Conservation (phyloP, 2,797 vertebrate genomes). For the Tadarida brasiliensis region DNA sequence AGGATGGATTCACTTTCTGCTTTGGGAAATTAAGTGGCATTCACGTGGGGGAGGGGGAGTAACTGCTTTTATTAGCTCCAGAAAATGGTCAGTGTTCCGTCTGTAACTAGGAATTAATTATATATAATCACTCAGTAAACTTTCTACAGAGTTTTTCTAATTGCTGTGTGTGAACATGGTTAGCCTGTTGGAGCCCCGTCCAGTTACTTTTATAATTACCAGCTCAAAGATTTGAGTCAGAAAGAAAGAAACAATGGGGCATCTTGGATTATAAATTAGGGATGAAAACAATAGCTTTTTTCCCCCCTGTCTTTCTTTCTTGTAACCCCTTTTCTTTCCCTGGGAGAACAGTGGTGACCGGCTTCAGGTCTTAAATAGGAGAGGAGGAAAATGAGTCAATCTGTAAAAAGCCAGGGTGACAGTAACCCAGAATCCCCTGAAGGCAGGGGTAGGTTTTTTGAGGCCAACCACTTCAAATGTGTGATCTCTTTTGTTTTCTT, state of each 20-base stretch:
- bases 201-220: slow-evolving; percentile 86
- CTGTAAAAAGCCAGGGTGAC: slow-evolving; percentile 77
- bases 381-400: slow-evolving; percentile 59
- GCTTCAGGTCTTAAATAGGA: slow-evolving; percentile 80
- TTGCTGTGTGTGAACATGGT: slow-evolving; percentile 82
- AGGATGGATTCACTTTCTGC: slow-evolving; percentile 83
- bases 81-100: slow-evolving; percentile 85
- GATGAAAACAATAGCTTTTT: slow-evolving; percentile 84
- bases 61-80: slow-evolving; percentile 84
- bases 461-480: slow-evolving; percentile 74
- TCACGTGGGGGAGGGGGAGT: slow-evolving; percentile 76
- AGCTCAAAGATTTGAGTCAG: slow-evolving; percentile 82
- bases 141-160: slow-evolving; percentile 86
- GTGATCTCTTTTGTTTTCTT: slow-evolving; percentile 64
- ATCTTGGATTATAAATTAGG: slow-evolving; percentile 84
- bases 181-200: slow-evolving; percentile 81
- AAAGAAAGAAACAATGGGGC: slow-evolving; percentile 74
- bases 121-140: slow-evolving; percentile 85
- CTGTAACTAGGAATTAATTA: slow-evolving; percentile 86
- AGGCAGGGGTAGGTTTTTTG: slow-evolving; percentile 80
- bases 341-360: slow-evolving; percentile 68
- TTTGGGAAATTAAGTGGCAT: slow-evolving; percentile 79
- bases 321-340: slow-evolving; percentile 68
- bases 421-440: slow-evolving; percentile 76
- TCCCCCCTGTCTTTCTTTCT: background rate